Evolutionary conservation across 2,888 invertebrate genomes (phyloP).

Genomic region (Orthonevra nobilis): DNA sequence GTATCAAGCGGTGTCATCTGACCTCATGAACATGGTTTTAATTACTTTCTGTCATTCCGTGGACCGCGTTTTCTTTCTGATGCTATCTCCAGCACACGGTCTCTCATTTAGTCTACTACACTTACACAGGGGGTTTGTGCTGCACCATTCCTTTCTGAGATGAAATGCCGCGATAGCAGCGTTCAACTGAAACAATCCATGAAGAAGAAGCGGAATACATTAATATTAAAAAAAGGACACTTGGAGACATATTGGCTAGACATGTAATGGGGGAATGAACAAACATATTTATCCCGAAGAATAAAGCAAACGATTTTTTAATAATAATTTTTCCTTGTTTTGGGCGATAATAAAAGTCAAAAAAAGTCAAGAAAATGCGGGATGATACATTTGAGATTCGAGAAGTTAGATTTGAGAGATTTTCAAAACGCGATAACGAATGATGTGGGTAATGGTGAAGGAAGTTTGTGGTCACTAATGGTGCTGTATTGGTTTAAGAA

Average conservation of each 20-base stretch:
- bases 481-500: constrained; percentile 37
- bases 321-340: constrained; percentile 20
- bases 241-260: constrained; percentile 67
- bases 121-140: constrained; percentile 15
- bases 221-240: constrained; percentile 67
- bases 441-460: constrained; percentile 68
- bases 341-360: constrained; percentile 55
- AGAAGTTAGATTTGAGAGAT: too few relatives aligned
- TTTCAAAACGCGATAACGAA: constrained; percentile 48
- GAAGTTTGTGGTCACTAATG: constrained; percentile 63
- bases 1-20: constrained; percentile 61
- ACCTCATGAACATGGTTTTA: constrained; percentile 67
- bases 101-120: constrained; percentile 38
- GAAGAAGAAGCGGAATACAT: constrained; percentile 53
- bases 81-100: constrained; percentile 36
- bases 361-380: constrained; percentile 40
- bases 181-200: constrained; percentile 50
- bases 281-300: constrained; percentile 44
- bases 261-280: constrained; percentile 30
- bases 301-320: constrained; percentile 27
- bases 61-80: constrained; percentile 48
- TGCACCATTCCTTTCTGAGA: constrained; percentile 3
- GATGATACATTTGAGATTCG: constrained; percentile 17
- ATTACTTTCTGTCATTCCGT: constrained; percentile 65
- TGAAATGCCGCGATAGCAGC: constrained; percentile 51